phyloP scores from a whole-genome alignment of 2,888 invertebrate species.

The Eubasilissa splendida region DNA sequence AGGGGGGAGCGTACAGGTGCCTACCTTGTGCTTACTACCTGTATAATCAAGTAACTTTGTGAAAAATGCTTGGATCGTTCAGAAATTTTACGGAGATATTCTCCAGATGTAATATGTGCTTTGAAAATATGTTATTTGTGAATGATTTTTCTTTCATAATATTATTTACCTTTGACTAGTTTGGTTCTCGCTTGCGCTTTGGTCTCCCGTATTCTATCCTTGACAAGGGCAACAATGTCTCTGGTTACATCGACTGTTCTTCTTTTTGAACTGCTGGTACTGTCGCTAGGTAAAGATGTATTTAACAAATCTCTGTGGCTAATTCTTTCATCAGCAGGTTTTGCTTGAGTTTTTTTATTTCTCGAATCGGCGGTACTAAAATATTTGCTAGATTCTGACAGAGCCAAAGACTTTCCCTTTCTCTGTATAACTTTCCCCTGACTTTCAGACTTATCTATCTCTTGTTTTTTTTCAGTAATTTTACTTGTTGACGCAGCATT shows the following conservation, averaged over 20 bases:
- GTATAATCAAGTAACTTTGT: too few species aligned
- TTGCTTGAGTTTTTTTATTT: neutral
- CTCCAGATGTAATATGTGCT: too few species aligned
- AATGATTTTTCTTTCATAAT: too few species aligned
- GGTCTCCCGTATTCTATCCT: constrained; percentile 69
- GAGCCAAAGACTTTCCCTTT: neutral
- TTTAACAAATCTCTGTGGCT: constrained; percentile 55
- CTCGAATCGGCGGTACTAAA: constrained; percentile 34
- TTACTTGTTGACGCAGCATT: neutral
- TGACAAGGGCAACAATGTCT: constrained; percentile 72
- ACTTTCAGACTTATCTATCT: neutral
- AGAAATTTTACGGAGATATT: too few species aligned
- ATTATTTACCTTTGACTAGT: constrained; percentile 64
- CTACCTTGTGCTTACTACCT: too few species aligned
- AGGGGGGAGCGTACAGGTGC: too few species aligned
- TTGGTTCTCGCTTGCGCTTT: constrained; percentile 65
- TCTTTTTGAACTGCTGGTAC: neutral
- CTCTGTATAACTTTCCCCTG: constrained; percentile 8
- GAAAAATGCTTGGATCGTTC: too few species aligned
- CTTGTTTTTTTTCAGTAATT: neutral
- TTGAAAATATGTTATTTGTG: too few species aligned
- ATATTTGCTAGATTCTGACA: constrained; percentile 34
- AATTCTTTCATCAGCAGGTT: constrained; percentile 20
- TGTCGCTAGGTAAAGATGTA: constrained; percentile 25
- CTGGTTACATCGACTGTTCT: constrained; percentile 66